A percentile compares a stretch with the other conserved stretches of the same genome.
phyloP scores from a whole-genome alignment of 2,888 invertebrate genomes.

The Tricholauxania praeusta region DNA sequence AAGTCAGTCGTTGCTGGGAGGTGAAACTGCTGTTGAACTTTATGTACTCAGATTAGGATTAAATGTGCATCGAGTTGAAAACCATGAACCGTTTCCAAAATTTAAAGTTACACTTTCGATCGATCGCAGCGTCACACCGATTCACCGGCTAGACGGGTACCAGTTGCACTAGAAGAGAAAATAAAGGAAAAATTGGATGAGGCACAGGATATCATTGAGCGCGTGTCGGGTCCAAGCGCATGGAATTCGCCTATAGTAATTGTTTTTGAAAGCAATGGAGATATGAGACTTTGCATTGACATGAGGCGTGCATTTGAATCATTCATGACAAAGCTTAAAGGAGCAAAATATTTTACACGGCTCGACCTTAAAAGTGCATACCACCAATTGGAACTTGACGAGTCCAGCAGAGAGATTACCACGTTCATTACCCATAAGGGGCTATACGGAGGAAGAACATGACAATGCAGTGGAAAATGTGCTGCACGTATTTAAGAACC shows the following conservation, averaged over 20 bases:
- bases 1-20: constrained; percentile 36
- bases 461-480: constrained; percentile 48
- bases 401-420: constrained; percentile 46
- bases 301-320: constrained; percentile 55
- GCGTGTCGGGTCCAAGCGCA: constrained; percentile 52
- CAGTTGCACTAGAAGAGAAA: constrained; percentile 50
- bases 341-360: constrained; percentile 52
- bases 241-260: constrained; percentile 61
- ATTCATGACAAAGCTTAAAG: constrained; percentile 38
- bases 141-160: constrained; percentile 52
- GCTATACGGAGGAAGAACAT: constrained; percentile 52
- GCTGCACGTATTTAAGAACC: constrained; percentile 43
- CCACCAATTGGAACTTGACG: constrained; percentile 53
- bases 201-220: constrained; percentile 56
- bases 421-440: constrained; percentile 47
- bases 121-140: constrained; percentile 48
- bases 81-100: constrained; percentile 43
- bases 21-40: constrained; percentile 36
- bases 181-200: constrained; percentile 44
- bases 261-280: constrained; percentile 54
- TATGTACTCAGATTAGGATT: constrained; percentile 38
- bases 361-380: constrained; percentile 56
- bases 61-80: constrained; percentile 35
- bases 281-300: constrained; percentile 59
- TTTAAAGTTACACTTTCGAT: constrained; percentile 53